Conservation (phyloP, 2,888 invertebrate genomes). For the Saturnia japonica region DNA sequence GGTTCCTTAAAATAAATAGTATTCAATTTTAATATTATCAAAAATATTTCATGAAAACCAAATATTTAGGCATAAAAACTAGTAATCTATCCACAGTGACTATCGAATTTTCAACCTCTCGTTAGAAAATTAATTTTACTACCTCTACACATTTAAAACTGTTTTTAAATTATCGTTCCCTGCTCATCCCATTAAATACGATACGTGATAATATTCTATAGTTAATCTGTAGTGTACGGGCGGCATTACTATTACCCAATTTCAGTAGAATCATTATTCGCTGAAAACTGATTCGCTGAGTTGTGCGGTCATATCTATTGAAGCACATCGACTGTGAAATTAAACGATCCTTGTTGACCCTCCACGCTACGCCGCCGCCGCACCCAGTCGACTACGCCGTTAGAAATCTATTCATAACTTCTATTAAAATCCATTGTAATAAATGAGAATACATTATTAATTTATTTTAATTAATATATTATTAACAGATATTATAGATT, state of each 20-base stretch:
- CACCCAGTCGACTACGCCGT: neutral
- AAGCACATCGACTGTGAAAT: conserved; percentile 14
- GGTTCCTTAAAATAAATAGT: too few species aligned
- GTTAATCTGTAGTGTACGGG: neutral
- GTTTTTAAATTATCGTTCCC: neutral
- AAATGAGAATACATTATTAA: neutral
- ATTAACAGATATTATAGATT: too few species aligned
- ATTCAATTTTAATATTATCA: too few species aligned
- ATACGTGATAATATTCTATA: neutral
- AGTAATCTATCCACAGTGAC: too few species aligned
- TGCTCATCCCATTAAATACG: neutral
- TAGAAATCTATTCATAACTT: neutral
- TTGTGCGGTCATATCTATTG: conserved; percentile 9
- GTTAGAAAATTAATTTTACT: too few species aligned
- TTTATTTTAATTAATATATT: too few species aligned
- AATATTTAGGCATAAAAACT: too few species aligned
- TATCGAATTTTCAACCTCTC: too few species aligned
- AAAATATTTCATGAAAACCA: too few species aligned
- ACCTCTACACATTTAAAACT: too few species aligned
- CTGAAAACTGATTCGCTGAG: conserved; percentile 6
- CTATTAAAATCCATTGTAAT: neutral
- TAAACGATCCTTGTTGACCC: conserved; percentile 7
- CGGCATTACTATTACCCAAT: neutral
- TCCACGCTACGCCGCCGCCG: too few species aligned
- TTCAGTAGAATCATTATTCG: neutral